Base-by-base conservation (phyloP, 2,113 vertebrate genomes). In the Tylochromis polylepis region DNA sequence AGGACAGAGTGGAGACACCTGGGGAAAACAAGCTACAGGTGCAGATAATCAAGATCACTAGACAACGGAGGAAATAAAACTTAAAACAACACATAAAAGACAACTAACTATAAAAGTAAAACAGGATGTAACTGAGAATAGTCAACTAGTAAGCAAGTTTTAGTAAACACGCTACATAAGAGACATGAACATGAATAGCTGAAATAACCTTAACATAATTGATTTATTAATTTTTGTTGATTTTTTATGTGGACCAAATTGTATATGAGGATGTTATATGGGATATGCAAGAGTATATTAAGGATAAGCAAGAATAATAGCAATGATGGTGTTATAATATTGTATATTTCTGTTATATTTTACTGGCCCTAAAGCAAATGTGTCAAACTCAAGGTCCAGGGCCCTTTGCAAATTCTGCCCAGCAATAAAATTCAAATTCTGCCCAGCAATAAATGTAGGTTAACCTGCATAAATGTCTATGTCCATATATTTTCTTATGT, bases 121-220 rank as follows among this genome's bases (percentile, higher is more conserved):
- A 49, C 24, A 29, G 43, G 70, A 75, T 29, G 29, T 49, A 75
- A 49, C 1, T 1, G 41, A 72, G 18, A 49, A 75, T 14, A 72
- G 67, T 43, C 43, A 0, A 24, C 22, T 43, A 24, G 36, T 72
- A 72, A 72, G 8, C 67, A 36, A 3, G 60, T 38, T 65, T 38
- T 65, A n/a, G 60, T 65, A 2, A 65, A 65, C 60, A 65, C 60
- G 5, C 57, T 36, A 65, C 60, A 36, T 1, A 65, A 12, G 18
- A 65, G 2, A 65, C 34, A 60, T 31, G 58, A 60, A 60, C 31
- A 62, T 62, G 59, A 65, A 38, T 38, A 3, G 18, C 31, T 65
- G 31, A 65, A 65, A 12, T 0, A 0, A 38, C 18, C 60, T 38
- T 14, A 65, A 65, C 60, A 65, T 65, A 14, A 65, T 5, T 22